These are phyloP conservation scores for Oceanites oceanicus DNA, from an alignment of 2,113 vertebrate genomes.

Conservation along the genomic window DNA sequence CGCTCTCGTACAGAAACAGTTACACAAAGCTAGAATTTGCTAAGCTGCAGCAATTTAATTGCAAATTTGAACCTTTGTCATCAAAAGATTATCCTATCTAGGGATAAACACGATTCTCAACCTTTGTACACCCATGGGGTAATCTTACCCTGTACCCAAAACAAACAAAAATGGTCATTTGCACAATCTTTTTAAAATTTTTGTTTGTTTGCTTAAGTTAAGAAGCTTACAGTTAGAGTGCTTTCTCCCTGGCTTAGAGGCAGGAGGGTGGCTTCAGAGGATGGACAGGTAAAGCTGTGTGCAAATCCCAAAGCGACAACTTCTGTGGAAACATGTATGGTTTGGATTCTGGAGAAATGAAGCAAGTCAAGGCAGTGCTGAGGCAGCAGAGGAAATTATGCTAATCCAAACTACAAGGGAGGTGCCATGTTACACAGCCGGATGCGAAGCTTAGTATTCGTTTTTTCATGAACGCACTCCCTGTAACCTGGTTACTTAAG, in stretches of 20 bases:
- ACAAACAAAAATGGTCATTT: neutral
- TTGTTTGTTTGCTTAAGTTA: neutral
- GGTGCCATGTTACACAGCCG: neutral
- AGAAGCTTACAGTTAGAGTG: neutral
- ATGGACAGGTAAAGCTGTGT: neutral
- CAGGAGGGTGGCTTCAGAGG: neutral
- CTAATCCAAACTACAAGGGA: constrained; percentile 11
- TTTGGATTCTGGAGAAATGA: neutral
- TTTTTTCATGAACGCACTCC: neutral
- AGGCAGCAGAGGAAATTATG: neutral
- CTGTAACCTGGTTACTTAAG: neutral
- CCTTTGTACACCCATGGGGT: neutral
- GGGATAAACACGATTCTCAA: neutral
- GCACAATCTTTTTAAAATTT: neutral
- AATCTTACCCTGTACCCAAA: neutral
- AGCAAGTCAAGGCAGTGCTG: neutral
- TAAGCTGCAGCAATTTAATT: neutral
- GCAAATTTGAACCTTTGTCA: neutral
- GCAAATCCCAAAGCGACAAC: neutral
- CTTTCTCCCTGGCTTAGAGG: neutral
- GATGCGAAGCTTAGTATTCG: neutral
- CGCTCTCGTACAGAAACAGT: neutral
- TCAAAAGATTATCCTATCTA: neutral
- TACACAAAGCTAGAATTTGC: neutral
- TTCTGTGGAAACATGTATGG: neutral